phyloP scores from a whole-genome alignment of 2,113 vertebrate species.

The Platichthys stellatus region DNA sequence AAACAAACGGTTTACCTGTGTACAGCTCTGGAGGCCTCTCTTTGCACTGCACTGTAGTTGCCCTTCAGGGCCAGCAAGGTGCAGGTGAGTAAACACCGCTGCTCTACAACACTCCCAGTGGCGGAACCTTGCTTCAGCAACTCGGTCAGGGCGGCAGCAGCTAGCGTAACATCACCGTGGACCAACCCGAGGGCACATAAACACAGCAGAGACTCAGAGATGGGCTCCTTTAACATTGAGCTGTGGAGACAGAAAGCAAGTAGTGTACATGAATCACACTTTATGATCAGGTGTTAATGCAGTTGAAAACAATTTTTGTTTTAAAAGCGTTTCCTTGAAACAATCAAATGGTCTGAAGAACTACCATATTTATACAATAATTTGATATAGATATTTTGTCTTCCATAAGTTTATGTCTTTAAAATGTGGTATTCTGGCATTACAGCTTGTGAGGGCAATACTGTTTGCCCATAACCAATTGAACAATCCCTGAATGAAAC shows the following conservation, averaged over 20 bases:
- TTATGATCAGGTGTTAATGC: neutral
- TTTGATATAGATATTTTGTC: neutral
- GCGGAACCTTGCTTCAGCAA: constrained; percentile 85
- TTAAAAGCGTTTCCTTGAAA: no score
- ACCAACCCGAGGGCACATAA: constrained; percentile 92
- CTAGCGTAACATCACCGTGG: constrained; percentile 87
- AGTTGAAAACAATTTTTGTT: neutral
- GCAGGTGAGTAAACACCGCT: constrained; percentile 88
- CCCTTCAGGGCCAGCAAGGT: constrained; percentile 88
- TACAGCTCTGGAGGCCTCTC: constrained; percentile 88
- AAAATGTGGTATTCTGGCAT: no score
- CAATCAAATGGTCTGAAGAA: neutral
- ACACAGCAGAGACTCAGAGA: constrained; percentile 88
- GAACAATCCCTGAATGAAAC: no score
- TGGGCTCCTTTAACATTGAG: constrained; percentile 91
- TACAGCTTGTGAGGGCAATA: no score
- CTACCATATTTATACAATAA: neutral
- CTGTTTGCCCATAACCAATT: no score
- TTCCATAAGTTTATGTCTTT: no score
- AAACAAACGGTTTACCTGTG: constrained; percentile 83
- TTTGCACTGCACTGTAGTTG: constrained; percentile 83
- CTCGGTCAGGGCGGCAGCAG: constrained; percentile 91
- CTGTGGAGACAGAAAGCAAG: constrained; percentile 70
- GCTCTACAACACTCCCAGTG: constrained; percentile 74
- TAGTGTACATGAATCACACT: neutral